Percentiles rank a stretch among this genome's conserved stretches.
Evolutionary conservation across 2,888 invertebrate genomes (phyloP).

Genomic region (Limnephilus lunatus): DNA sequence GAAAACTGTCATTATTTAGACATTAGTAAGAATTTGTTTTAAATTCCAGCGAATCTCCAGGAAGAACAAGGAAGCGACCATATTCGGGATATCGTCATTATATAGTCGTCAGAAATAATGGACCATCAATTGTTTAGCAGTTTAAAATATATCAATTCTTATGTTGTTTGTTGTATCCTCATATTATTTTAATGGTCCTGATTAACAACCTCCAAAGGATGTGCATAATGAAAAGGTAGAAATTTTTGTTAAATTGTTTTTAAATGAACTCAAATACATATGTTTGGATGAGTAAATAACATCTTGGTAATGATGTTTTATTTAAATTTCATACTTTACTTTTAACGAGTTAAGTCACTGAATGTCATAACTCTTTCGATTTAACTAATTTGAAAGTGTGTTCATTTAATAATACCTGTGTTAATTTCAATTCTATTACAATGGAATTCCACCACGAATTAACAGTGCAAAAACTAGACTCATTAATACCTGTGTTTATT

Average conservation of each 20-base stretch:
- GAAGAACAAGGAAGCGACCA: slow-evolving; percentile 9
- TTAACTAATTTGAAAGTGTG: too few relatives aligned
- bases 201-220: neutral
- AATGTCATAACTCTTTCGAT: too few relatives aligned
- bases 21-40: slow-evolving; percentile 46
- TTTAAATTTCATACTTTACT: neutral
- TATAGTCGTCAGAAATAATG: slow-evolving; percentile 52
- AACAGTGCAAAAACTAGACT: too few relatives aligned
- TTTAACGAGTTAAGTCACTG: too few relatives aligned
- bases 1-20: slow-evolving; percentile 54
- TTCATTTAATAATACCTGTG: too few relatives aligned
- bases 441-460: too few relatives aligned
- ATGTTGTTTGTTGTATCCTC: neutral
- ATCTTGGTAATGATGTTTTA: neutral
- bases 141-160: neutral
- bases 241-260: neutral
- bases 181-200: neutral
- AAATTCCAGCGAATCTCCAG: slow-evolving; percentile 10
- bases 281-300: neutral
- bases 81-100: slow-evolving; percentile 59
- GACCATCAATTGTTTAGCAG: neutral
- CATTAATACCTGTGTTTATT: too few relatives aligned
- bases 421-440: too few relatives aligned
- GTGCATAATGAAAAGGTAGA: neutral
- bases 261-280: neutral